Evolutionary conservation across 1,140 invertebrate genomes (phyloP).

Genomic region (Lycorma delicatula): DNA sequence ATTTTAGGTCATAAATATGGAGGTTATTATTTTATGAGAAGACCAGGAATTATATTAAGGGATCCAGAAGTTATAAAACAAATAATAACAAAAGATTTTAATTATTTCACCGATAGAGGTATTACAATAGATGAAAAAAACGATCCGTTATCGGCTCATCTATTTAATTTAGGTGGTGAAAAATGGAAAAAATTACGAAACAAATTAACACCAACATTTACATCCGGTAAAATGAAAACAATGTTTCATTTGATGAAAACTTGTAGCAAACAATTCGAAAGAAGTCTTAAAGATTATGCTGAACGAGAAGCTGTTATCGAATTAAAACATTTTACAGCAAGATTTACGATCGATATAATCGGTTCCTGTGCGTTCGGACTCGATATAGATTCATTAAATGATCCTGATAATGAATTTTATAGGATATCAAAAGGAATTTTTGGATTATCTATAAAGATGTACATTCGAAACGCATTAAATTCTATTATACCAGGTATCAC

Average conservation of each 20-base stretch:
- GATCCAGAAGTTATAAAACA: neutral
- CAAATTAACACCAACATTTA: constrained; percentile 41
- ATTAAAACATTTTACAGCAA: constrained; percentile 40
- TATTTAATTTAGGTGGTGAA: constrained; percentile 3
- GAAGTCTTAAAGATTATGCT: constrained; percentile 26
- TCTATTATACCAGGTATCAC: neutral
- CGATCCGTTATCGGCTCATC: constrained; percentile 1
- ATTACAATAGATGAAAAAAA: neutral
- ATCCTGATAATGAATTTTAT: constrained; percentile 43
- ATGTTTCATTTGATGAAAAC: constrained; percentile 35
- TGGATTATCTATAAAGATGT: constrained; percentile 2
- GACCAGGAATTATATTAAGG: neutral
- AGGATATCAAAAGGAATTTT: constrained; percentile 29
- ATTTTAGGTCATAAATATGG: too few relatives aligned
- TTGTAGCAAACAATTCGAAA: constrained; percentile 26
- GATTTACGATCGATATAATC: constrained; percentile 47
- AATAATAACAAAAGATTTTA: neutral
- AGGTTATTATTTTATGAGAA: too few relatives aligned
- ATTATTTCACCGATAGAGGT: neutral
- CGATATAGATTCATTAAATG: constrained; percentile 41
- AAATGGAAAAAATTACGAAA: constrained; percentile 29
- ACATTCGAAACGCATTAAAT: neutral
- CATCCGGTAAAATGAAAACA: constrained; percentile 41
- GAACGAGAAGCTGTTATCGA: constrained; percentile 38
- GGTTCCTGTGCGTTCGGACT: constrained; percentile 49